Conservation (phyloP, 2,888 invertebrate genomes). For the Aquatica leii region DNA sequence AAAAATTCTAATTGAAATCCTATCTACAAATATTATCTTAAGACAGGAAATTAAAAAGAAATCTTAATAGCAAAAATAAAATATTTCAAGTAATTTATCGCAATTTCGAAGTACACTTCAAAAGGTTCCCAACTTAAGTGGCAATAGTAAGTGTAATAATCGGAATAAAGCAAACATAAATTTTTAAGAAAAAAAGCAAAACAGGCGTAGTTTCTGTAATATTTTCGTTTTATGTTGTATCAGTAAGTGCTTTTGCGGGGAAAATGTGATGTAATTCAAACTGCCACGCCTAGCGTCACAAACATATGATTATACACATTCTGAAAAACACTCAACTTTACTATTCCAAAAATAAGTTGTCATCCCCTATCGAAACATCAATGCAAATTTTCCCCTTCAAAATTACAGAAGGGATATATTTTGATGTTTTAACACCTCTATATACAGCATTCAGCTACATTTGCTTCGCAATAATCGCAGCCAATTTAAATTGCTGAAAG, state of each 20-base stretch:
- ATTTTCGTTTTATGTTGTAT: constrained; percentile 35
- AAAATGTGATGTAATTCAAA: constrained; percentile 31
- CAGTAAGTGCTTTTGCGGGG: constrained; percentile 32
- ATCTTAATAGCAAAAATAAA: constrained; percentile 12
- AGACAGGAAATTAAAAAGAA: constrained; percentile 8
- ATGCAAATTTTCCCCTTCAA: constrained; percentile 16
- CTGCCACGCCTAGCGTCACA: constrained; percentile 32
- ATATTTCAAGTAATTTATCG: constrained; percentile 6
- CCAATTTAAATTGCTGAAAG: not conserved
- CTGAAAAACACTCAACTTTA: constrained; percentile 26
- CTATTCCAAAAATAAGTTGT: constrained; percentile 21
- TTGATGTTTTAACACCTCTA: constrained; percentile 14
- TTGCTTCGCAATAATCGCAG: constrained; percentile 1
- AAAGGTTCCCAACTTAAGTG: constrained; percentile 15
- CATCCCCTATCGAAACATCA: constrained; percentile 24
- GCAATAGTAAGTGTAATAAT: constrained; percentile 23
- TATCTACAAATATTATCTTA: constrained; percentile 15
- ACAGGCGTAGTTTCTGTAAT: constrained; percentile 32
- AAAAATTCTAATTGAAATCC: constrained; percentile 14
- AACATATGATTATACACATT: constrained; percentile 34
- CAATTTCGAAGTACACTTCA: constrained; percentile 14
- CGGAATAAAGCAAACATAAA: constrained; percentile 32
- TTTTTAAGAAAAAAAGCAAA: constrained; percentile 22
- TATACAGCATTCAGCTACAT: not conserved
- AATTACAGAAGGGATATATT: constrained; percentile 14